Evolutionary conservation across 1,140 invertebrate species (phyloP), one percentile per base, ranked within the genome.

Genomic region (Stegodyphus mimosarum): DNA sequence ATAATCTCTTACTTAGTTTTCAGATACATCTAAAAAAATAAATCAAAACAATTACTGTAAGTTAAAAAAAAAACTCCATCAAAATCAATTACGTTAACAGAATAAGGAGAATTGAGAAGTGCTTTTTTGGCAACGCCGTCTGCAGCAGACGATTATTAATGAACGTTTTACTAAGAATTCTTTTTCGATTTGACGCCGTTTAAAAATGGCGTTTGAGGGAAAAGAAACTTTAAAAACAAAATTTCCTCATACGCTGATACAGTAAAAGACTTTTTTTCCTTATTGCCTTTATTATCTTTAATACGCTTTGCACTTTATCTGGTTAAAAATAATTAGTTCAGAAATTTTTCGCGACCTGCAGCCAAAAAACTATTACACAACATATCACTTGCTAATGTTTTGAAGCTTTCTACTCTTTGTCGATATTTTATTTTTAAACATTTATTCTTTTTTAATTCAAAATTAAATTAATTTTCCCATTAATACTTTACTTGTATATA

Each of bases 11-110:
- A 33, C 33, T 33, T 33, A 33, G 33, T 33, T 33, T 33, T 33
- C 33, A 3, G 33, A 33, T 33, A 33, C 33, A 33, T 33, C 33
- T 33, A 33, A 33, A 33, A n/a, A 33, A 33, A 1, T 33, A 33
- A 33, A 33, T 33, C 33, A 33, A 33, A 33, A 33, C 33, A 33
- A 33, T 33, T 33, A 33, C 33, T 33, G 33, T 33, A 33, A 33
- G 33, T 33, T 33, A 33, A 33, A 33, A 33, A 33, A 33, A 33
- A 1, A 33, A 33, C 33, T 33, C 17, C 72, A 60, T 74, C 53
- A 74, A 74, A 74, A 74, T 77, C 63, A 77, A 77, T 77, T 77
- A 77, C 63, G 17, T n/a, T 74, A 74, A 77, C 33, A 77, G 51
- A 77, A 77, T 66, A 51, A 67, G 55, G n/a, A 13, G 33, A 67